Evolutionary conservation across 2,113 vertebrate genomes (phyloP).

Genomic region (Otis tarda): DNA sequence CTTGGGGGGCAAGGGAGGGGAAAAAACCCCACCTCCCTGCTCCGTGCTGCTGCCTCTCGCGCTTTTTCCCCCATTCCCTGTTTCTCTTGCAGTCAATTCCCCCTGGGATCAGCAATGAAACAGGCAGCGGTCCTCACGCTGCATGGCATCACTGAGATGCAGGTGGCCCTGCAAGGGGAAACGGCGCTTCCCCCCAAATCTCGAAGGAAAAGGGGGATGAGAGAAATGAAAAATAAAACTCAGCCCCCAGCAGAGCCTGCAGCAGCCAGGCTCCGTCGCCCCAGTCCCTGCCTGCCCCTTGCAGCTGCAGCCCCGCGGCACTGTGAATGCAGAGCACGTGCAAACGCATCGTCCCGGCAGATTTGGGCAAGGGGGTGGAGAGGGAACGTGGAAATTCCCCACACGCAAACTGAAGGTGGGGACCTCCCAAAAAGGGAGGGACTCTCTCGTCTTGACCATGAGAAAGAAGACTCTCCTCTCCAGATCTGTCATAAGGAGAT

Average conservation of each 20-base stretch:
- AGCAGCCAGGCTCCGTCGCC: neutral
- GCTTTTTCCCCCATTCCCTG: neutral
- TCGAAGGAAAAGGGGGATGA: neutral
- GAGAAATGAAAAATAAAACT: neutral
- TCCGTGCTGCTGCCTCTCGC: neutral
- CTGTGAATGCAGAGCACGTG: neutral
- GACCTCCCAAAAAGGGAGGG: neutral
- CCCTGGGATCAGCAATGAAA: neutral
- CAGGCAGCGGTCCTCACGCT: neutral
- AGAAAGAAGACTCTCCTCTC: neutral
- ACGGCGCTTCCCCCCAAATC: neutral
- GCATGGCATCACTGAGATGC: neutral
- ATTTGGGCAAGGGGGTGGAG: neutral
- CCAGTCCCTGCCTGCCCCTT: neutral
- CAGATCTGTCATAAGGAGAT: neutral
- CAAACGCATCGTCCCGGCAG: neutral
- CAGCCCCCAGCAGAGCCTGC: neutral
- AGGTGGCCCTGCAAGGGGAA: neutral
- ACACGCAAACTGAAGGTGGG: fast-evolving
- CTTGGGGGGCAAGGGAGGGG: neutral
- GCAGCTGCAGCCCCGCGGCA: neutral
- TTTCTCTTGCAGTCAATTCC: neutral
- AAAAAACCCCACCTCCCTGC: neutral
- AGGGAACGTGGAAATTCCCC: neutral
- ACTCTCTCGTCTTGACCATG: neutral